phyloP scores from a whole-genome alignment of 2,888 invertebrate species.

The Troglohyphantes excavatus region DNA sequence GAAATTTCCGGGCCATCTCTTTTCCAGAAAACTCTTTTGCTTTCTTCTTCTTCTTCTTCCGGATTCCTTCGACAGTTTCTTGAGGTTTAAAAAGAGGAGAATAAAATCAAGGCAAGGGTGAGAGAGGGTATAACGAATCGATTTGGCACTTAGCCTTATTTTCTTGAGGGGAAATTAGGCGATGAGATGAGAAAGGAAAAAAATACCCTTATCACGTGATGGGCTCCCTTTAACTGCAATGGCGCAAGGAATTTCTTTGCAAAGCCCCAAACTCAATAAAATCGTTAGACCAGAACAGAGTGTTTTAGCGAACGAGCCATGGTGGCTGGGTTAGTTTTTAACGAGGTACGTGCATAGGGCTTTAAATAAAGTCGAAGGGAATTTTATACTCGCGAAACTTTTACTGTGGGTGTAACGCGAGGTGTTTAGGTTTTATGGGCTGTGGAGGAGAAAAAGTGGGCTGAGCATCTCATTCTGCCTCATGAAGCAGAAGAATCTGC shows the following conservation, averaged over 20 bases:
- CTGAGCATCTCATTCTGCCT: neutral
- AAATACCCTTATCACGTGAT: conserved; percentile 64
- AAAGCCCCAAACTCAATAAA: conserved; percentile 46
- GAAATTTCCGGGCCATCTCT: conserved; percentile 64
- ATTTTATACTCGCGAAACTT: conserved; percentile 5
- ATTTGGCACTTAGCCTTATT: conserved; percentile 73
- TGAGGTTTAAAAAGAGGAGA: conserved; percentile 45
- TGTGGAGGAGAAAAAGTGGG: conserved; percentile 11
- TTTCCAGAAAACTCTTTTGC: neutral
- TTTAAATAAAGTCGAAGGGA: conserved; percentile 27
- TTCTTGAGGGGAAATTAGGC: conserved; percentile 36
- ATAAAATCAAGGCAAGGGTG: conserved; percentile 66
- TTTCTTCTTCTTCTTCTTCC: neutral
- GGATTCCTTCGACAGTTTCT: conserved; percentile 2
- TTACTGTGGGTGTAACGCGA: conserved; percentile 30
- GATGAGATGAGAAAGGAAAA: conserved; percentile 36
- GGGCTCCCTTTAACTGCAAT: conserved; percentile 50
- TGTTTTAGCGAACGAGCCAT: conserved; percentile 38
- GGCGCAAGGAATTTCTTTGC: conserved; percentile 72
- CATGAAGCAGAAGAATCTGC: neutral
- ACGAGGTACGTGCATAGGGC: conserved; percentile 14
- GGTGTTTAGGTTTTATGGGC: conserved; percentile 24
- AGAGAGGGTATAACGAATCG: conserved; percentile 64
- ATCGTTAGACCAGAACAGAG: conserved; percentile 36
- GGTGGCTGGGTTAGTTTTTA: conserved; percentile 54